phyloP scores from a whole-genome alignment of 2,888 invertebrate genomes.

The Pemphredon lugubris region DNA sequence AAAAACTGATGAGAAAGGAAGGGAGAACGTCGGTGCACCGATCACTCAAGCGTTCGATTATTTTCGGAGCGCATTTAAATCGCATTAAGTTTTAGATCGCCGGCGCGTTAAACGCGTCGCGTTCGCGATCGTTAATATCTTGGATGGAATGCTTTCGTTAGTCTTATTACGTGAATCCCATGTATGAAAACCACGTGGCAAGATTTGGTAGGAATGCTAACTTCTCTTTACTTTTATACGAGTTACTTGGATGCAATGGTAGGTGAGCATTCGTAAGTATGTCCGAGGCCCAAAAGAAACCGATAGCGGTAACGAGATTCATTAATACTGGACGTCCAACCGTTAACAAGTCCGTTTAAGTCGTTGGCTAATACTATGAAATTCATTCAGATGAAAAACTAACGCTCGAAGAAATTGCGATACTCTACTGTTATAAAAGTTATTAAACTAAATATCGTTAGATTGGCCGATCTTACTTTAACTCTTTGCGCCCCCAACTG shows the following conservation, averaged over 20 bases:
- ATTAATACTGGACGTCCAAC: conserved; percentile 54
- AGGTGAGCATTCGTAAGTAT: conserved; percentile 9
- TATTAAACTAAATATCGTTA: conserved; percentile 48
- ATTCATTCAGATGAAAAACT: conserved; percentile 1
- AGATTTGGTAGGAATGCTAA: conserved; percentile 58
- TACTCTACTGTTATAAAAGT: conserved; percentile 20
- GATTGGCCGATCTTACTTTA: conserved; percentile 24
- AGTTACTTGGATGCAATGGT: conserved; percentile 5
- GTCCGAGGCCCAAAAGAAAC: conserved; percentile 20
- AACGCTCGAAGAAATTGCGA: background rate
- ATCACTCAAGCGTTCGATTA: conserved; percentile 3
- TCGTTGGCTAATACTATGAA: conserved; percentile 15
- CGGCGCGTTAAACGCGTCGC: conserved; percentile 12
- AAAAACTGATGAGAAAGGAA: no score
- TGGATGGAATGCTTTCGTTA: conserved; percentile 75
- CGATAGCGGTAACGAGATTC: conserved; percentile 44
- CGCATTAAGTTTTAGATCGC: background rate
- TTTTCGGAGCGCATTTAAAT: conserved; percentile 9
- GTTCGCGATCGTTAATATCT: conserved; percentile 49
- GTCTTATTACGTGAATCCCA: conserved; percentile 40
- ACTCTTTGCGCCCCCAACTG: no score
- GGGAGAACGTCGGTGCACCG: conserved; percentile 37
- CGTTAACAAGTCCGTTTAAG: conserved; percentile 32
- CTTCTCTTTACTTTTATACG: conserved; percentile 7
- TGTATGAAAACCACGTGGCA: conserved; percentile 49